These are phyloP conservation scores for Burhinus oedicnemus DNA, from an alignment of 2,113 vertebrate species.

Conservation along the genomic window DNA sequence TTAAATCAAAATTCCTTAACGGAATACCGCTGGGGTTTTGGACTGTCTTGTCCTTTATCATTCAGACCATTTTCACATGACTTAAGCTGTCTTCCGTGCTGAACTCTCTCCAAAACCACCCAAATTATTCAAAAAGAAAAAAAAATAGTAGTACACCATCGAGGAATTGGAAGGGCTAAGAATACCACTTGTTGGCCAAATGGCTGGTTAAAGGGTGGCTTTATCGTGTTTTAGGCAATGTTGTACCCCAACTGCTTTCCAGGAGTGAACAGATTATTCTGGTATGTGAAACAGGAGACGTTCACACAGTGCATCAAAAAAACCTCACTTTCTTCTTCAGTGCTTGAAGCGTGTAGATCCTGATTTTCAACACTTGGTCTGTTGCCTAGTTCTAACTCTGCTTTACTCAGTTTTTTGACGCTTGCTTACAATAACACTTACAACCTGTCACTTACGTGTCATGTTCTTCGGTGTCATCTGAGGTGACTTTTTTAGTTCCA, in stretches of 20 bases:
- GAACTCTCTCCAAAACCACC: neutral
- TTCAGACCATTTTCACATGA: neutral
- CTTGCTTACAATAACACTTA: neutral
- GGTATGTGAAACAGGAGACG: neutral
- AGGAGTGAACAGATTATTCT: neutral
- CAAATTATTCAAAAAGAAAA: neutral
- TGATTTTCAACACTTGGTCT: neutral
- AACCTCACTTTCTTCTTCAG: neutral
- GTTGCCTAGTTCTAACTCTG: neutral
- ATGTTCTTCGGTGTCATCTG: neutral
- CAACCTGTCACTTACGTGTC: neutral
- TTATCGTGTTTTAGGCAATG: neutral
- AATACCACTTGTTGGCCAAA: neutral
- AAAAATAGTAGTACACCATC: fast-evolving
- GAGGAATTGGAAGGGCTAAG: neutral
- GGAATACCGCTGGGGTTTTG: neutral
- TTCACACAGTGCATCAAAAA: neutral
- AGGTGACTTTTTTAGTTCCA: neutral
- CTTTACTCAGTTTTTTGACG: neutral
- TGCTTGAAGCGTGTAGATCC: neutral
- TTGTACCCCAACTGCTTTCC: neutral
- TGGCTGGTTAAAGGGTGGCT: neutral
- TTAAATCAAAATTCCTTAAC: neutral
- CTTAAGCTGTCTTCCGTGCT: neutral
- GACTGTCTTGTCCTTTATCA: neutral